Evolutionary conservation across 1,140 invertebrate species (phyloP), one percentile per base, ranked within the genome.

Genomic region (Eufriesea mexicana): DNA sequence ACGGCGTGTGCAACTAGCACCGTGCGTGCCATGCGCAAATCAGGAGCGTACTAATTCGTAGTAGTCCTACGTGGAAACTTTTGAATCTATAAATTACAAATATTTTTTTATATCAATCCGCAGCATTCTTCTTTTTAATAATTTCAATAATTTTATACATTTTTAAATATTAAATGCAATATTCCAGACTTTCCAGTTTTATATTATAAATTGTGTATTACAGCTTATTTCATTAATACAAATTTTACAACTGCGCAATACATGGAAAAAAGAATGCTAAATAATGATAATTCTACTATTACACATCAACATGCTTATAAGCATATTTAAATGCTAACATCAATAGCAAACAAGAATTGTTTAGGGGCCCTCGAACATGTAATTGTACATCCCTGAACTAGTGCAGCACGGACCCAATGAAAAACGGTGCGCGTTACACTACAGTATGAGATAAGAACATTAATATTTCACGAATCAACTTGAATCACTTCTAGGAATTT

Each of bases 21-120:
- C 64, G 72, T 86, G 84, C 75, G 91, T 91, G 83, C 91, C 85
- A 91, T 91, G 92, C 89, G 92, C 92, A 92, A 92, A 85, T 75
- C 89, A 89, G 86, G 87, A 75, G 57, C 35, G 87, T 85, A 64
- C 23, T 47, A 16, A 64, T 20, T 64, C 23, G 35, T 47, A 14
- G 51, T 2, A 28, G 6, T 28, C 18, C 4, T 8, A 6, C 25
- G 2, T 6, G 2, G 10, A 45, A 72, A 51, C 9, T n/a, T 49
- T 51, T 2, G 5, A 59, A 57, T 57, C n/a, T 9, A 5, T 2
- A 14, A n/a, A 25, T 73, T 73, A 23, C 35, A 10, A 5, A 57
- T n/a, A 49, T 55, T 23, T 23, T 18, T 57, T 35, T 49, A 23
- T 8, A 28, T n/a, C 45, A 35, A 67, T 45, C 42, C 7, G 20